A percentile compares a stretch with the other conserved stretches of the same genome.
Conservation (phyloP, 2,113 vertebrate species). For the Caracal caracal region DNA sequence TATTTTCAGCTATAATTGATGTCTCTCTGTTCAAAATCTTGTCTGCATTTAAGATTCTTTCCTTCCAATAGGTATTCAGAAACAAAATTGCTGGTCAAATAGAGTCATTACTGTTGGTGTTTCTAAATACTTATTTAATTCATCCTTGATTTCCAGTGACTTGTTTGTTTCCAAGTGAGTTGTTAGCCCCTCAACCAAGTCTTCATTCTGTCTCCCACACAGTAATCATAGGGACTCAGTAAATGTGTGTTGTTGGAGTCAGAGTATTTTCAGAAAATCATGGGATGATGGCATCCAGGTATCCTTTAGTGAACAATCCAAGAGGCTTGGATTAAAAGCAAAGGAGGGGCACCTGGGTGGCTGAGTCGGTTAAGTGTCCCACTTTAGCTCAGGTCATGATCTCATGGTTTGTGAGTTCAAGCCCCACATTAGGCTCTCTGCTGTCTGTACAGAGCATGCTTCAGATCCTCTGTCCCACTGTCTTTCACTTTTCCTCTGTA, state of each 20-base stretch:
- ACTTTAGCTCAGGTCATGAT: too few relatives aligned
- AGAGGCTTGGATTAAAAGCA: not conserved
- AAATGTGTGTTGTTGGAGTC: not conserved
- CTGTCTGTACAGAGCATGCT: too few relatives aligned
- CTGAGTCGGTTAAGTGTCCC: too few relatives aligned
- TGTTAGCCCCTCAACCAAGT: too few relatives aligned
- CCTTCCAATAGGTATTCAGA: not conserved
- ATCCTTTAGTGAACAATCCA: not conserved
- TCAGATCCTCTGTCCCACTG: too few relatives aligned
- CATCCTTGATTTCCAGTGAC: constrained; percentile 31
- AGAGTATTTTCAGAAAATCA: not conserved
- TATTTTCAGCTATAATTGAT: constrained; percentile 11
- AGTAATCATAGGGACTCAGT: not conserved
- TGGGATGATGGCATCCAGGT: not conserved
- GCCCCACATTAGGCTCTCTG: too few relatives aligned
- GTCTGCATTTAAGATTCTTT: not conserved
- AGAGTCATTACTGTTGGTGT: not conserved
- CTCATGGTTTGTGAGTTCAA: too few relatives aligned
- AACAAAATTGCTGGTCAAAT: not conserved
- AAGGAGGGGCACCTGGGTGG: too few relatives aligned
- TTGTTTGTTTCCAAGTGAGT: not conserved
- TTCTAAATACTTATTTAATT: not conserved
- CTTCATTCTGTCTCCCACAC: not conserved
- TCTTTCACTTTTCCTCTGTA: not conserved
- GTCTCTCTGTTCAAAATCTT: not conserved